Evolutionary conservation across 2,888 invertebrate genomes (phyloP).

Genomic region (Orthosia incerta): DNA sequence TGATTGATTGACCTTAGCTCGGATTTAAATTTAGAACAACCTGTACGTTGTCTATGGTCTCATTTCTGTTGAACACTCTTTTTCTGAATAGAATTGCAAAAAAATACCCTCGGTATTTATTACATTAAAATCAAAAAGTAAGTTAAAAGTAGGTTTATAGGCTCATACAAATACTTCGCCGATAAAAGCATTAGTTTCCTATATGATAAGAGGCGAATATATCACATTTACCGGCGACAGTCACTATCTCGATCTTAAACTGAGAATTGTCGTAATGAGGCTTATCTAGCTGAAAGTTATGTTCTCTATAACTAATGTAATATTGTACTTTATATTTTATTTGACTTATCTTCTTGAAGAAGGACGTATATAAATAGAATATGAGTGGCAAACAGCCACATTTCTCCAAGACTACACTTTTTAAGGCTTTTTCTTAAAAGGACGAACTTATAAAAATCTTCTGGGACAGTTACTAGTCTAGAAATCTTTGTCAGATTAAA

Average conservation of each 20-base stretch:
- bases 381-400: background rate
- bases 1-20: no score
- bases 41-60: background rate
- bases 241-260: slow-evolving; percentile 54
- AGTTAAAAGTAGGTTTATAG: slow-evolving; percentile 7
- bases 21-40: background rate
- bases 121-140: background rate
- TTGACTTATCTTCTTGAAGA: slow-evolving; percentile 12
- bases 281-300: slow-evolving; percentile 54
- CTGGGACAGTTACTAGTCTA: background rate
- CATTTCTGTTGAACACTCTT: background rate
- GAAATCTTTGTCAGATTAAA: no score
- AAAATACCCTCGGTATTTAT: background rate
- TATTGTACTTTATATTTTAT: slow-evolving; percentile 39
- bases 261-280: slow-evolving; percentile 61
- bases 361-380: slow-evolving; percentile 8
- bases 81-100: background rate
- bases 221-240: slow-evolving; percentile 52
- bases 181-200: slow-evolving; percentile 42
- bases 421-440: background rate
- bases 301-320: slow-evolving; percentile 46
- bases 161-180: slow-evolving; percentile 5
- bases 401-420: background rate
- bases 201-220: slow-evolving; percentile 50
- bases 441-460: background rate